Conservation (phyloP, 2,888 invertebrate species). For the Trichopoda pennipes region DNA sequence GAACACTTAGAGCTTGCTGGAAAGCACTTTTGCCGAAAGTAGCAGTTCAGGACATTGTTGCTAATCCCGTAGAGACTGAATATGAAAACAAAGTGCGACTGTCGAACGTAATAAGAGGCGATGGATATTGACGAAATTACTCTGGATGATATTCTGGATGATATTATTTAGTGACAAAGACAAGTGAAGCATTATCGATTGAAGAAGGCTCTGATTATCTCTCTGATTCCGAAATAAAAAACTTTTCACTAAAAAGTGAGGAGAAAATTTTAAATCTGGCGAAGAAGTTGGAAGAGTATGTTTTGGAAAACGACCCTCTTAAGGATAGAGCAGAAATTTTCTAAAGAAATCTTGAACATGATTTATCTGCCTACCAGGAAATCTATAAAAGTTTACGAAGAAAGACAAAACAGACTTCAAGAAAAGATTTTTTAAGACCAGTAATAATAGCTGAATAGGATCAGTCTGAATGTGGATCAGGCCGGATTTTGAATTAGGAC, state of each 20-base stretch:
- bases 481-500: neutral
- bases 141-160: neutral
- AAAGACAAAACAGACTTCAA: neutral
- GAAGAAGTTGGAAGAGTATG: too few relatives aligned
- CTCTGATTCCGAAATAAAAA: neutral
- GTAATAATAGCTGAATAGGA: neutral
- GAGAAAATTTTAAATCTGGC: too few relatives aligned
- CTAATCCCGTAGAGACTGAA: neutral
- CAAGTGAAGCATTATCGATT: too few relatives aligned
- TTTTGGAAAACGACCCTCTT: neutral
- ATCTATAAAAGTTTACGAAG: neutral
- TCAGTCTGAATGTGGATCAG: neutral
- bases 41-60: neutral
- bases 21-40: neutral
- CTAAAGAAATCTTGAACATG: neutral
- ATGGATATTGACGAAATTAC: neutral
- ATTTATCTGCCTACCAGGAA: neutral
- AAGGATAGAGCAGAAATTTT: neutral
- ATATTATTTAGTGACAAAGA: neutral
- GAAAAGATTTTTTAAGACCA: neutral
- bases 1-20: too few relatives aligned
- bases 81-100: neutral
- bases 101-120: neutral
- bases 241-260: neutral
- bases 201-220: neutral